phyloP scores from a whole-genome alignment of 2,888 invertebrate species.

The Caenorhabditis imperialis region DNA sequence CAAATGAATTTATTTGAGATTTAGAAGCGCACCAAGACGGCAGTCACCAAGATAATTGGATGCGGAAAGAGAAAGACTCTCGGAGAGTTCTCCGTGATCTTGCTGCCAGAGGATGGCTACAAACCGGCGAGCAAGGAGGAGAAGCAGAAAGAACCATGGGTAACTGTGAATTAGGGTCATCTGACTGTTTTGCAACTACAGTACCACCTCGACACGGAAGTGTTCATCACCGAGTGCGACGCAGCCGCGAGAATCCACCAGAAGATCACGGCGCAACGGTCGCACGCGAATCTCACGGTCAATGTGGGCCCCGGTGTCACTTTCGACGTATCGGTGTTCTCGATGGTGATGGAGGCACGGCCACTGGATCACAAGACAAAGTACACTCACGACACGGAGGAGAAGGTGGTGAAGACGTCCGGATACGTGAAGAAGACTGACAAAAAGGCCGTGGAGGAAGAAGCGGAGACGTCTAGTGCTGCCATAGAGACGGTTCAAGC shows the following conservation, averaged over 20 bases:
- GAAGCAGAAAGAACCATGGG: constrained; percentile 31
- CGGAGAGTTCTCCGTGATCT: constrained; percentile 52
- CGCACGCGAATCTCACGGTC: constrained; percentile 49
- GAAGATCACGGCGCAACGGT: constrained; percentile 49
- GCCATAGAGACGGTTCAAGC: too few species aligned
- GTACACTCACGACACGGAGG: constrained; percentile 39
- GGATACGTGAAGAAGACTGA: constrained; percentile 30
- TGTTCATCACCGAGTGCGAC: constrained; percentile 39
- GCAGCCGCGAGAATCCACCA: constrained; percentile 52
- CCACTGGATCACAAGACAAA: constrained; percentile 33
- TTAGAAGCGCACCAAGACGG: constrained; percentile 50
- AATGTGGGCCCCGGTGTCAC: constrained; percentile 50
- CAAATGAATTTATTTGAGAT: not conserved
- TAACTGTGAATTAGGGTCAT: not conserved
- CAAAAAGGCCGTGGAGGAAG: not conserved
- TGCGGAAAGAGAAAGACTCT: constrained; percentile 43
- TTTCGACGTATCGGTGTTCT: constrained; percentile 58
- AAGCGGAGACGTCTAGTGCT: not conserved
- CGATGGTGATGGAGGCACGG: constrained; percentile 52
- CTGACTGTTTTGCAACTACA: not conserved
- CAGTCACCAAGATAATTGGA: constrained; percentile 46
- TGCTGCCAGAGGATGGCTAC: constrained; percentile 39
- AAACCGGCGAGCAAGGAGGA: constrained; percentile 27
- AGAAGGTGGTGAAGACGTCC: constrained; percentile 28
- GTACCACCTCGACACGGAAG: constrained; percentile 50